Conservation (phyloP, 2,113 vertebrate genomes). For the Notechis scutatus region DNA sequence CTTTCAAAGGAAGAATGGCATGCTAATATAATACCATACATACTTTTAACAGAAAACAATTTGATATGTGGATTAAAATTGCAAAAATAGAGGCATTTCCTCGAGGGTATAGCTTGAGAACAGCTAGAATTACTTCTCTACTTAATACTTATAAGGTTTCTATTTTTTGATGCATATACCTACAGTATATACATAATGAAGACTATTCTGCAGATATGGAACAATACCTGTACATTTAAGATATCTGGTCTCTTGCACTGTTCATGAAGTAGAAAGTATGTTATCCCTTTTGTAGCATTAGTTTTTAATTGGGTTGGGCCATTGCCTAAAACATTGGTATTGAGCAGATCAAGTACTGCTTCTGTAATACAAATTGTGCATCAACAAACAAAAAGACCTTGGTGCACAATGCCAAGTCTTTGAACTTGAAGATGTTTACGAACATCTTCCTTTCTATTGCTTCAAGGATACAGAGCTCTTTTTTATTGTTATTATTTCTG, state of each 20-base stretch:
- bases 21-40: not conserved
- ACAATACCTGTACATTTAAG: not conserved
- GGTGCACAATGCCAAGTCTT: not conserved
- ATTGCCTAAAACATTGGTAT: not conserved
- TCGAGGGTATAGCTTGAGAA: not conserved
- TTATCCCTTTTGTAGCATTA: not conserved
- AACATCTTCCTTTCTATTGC: not conserved
- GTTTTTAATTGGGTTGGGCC: not conserved
- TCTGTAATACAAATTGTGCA: not conserved
- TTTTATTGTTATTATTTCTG: not conserved
- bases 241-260: not conserved
- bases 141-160: not conserved
- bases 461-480: not conserved
- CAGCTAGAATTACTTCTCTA: not conserved
- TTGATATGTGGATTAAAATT: not conserved
- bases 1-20: not conserved
- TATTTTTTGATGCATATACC: not conserved
- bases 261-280: not conserved
- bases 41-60: not conserved
- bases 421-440: slow-evolving; percentile 10
- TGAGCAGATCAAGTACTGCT: not conserved
- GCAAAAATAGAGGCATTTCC: not conserved
- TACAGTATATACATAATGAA: not conserved
- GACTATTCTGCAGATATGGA: not conserved
- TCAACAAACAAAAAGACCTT: not conserved